Evolutionary conservation across 2,888 invertebrate genomes (phyloP), one percentile per base, ranked within the genome.

Genomic region (Mesochorus sp.): DNA sequence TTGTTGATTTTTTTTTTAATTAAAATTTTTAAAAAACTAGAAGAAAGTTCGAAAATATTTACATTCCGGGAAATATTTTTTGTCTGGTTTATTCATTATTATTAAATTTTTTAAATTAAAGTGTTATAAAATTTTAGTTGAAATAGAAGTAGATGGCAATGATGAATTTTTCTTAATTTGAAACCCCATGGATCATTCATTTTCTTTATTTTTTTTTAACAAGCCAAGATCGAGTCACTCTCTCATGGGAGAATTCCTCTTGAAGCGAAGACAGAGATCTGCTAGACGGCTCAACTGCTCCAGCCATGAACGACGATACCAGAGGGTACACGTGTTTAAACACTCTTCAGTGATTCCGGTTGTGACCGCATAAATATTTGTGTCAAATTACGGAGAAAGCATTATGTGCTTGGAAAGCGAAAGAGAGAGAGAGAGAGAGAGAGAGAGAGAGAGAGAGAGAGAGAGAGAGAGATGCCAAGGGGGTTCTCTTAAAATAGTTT

Each of bases 291-390:
- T 80, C 62, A 79, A 79, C 76, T 49, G 51, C 75, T 53, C 51
- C 53, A 31, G 51, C 57, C 44, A 28, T 42, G 39, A 26, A 34
- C 39, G 44, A 66, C 61, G 72, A 64, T 47, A 44, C 37, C 49
- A 53, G 28, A 37, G 55, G 72, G 66, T 74, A 73, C 81, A 81
- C 73, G 80, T 81, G 82, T 81, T 77, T 49, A 79, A 81, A 82
- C 75, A 81, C 80, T 78, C 66, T 57, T 34, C 70, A 34, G 74
- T 53, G 64, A 80, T 80, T 76, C 68, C 78, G 72, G 55, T 73
- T 73, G 57, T 83, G 76, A 53, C 72, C 79, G 73, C 80, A 82
- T 81, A 83, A 81, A 83, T 85, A 85, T 81, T 84, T 84, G 79
- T 82, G 77, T 71, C 79, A 70, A 80, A 81, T 81, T 80, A 80